These are phyloP conservation scores for Venturia canescens DNA, from an alignment of 1,140 invertebrate genomes.

Conservation along the genomic window DNA sequence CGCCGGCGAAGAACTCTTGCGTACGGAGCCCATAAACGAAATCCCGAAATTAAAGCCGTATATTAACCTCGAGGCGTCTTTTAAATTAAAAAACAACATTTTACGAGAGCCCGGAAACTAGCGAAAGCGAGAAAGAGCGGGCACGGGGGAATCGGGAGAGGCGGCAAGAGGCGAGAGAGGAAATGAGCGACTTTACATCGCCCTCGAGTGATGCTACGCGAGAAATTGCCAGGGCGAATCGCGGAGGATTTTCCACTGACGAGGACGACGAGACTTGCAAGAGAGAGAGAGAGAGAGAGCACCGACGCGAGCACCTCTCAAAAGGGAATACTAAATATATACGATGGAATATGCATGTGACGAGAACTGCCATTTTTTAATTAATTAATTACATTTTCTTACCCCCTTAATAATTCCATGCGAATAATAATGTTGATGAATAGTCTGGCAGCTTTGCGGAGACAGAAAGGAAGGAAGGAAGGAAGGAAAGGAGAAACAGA, in stretches of 20 bases:
- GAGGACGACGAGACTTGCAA: neutral
- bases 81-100: conserved; percentile 77
- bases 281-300: neutral
- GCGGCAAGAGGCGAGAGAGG: neutral
- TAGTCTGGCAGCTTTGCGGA: no score
- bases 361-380: no score
- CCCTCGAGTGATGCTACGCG: neutral
- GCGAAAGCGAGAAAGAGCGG: conserved; percentile 28
- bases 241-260: neutral
- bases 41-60: conserved; percentile 75
- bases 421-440: no score
- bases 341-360: no score
- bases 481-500: no score
- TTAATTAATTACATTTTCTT: no score
- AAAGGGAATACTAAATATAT: no score
- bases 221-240: conserved; percentile 11
- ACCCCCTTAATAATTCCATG: no score
- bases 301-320: no score
- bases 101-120: conserved; percentile 60
- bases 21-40: conserved; percentile 66
- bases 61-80: conserved; percentile 71
- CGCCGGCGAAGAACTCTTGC: neutral
- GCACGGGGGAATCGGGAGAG: conserved; percentile 38
- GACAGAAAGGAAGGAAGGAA: no score
- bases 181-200: neutral